Percentiles rank a stretch among this genome's conserved stretches.
Evolutionary conservation across 1,140 invertebrate genomes (phyloP).

Genomic region (Drosophila aff.): DNA sequence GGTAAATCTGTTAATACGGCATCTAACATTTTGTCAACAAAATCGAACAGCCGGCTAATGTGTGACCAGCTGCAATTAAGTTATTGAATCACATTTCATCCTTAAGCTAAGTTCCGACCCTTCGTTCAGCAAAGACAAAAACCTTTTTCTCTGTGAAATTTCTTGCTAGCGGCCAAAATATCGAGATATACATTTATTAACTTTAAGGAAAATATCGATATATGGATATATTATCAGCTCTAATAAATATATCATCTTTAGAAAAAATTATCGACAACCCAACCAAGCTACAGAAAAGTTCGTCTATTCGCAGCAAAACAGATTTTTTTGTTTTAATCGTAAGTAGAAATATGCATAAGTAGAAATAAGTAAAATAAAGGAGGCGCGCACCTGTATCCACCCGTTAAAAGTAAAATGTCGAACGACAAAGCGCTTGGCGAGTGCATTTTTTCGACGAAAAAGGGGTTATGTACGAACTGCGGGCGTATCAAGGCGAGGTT

Average conservation of each 20-base stretch:
- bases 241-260: too few relatives aligned
- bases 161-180: too few relatives aligned
- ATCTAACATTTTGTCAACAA: constrained; percentile 32
- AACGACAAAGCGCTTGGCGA: constrained; percentile 12
- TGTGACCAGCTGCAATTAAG: constrained; percentile 6
- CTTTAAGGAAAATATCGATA: too few relatives aligned
- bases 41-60: neutral
- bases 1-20: constrained; percentile 4
- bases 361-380: neutral
- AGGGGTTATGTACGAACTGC: constrained; percentile 47
- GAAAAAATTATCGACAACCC: too few relatives aligned
- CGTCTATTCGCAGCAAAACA: constrained; percentile 73
- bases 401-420: neutral
- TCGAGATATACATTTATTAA: too few relatives aligned
- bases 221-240: too few relatives aligned
- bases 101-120: too few relatives aligned
- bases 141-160: too few relatives aligned
- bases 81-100: too few relatives aligned
- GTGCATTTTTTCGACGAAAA: constrained; percentile 8
- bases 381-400: neutral
- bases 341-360: constrained; percentile 47
- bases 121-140: too few relatives aligned
- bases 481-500: constrained; percentile 24
- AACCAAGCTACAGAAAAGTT: constrained; percentile 45
- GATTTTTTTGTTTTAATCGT: constrained; percentile 84